phyloP scores from a whole-genome alignment of 1,140 invertebrate species.

The Philopotamus ludificatus region DNA sequence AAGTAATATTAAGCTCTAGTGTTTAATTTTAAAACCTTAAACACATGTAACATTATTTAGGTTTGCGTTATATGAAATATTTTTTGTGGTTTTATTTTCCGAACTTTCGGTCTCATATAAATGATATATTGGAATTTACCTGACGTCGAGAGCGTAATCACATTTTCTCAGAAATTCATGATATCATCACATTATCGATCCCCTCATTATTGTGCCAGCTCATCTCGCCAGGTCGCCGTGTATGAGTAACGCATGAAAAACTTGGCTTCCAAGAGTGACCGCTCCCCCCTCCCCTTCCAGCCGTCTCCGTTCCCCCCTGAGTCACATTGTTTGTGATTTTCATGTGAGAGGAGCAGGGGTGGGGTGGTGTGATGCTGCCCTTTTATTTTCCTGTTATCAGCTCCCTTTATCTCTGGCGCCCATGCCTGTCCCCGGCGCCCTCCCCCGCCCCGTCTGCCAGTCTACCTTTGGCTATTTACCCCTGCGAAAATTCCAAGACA shows the following conservation, averaged over 20 bases:
- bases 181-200: no score
- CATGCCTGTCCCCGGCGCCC: not conserved
- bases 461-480: conserved; percentile 19
- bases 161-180: no score
- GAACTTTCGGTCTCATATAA: no score
- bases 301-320: conserved; percentile 16
- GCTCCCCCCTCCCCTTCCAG: conserved; percentile 10
- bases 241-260: conserved; percentile 25
- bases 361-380: conserved; percentile 31
- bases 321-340: conserved; percentile 33
- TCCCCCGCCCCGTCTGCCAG: not conserved
- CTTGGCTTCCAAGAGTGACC: conserved; percentile 28
- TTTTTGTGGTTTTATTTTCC: no score
- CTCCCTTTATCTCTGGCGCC: conserved; percentile 34
- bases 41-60: no score
- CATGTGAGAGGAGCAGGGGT: no score
- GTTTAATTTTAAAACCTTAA: no score
- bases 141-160: no score
- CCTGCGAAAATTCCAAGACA: not conserved
- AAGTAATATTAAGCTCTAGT: no score
- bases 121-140: no score
- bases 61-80: no score
- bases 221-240: not conserved
- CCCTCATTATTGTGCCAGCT: no score
- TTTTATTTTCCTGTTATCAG: conserved; percentile 41